Percentiles rank a stretch among this genome's conserved stretches.
Evolutionary conservation across 1,140 invertebrate genomes (phyloP).

Genomic region (Saccostrea echinata): DNA sequence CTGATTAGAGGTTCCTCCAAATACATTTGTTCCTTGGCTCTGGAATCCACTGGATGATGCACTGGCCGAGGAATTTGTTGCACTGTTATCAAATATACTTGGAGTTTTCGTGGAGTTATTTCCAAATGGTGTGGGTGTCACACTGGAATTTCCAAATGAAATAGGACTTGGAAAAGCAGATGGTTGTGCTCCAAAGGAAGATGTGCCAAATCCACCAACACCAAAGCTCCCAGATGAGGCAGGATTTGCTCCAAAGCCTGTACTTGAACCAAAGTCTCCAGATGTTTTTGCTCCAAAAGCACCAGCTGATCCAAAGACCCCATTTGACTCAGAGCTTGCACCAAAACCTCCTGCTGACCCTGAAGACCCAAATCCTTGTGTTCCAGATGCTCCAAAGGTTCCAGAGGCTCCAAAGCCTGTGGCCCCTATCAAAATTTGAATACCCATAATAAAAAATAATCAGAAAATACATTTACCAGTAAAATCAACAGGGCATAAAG

Average conservation of each 20-base stretch:
- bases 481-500: neutral
- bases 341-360: slow-evolving; percentile 16
- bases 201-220: neutral
- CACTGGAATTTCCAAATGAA: neutral
- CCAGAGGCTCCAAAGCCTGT: slow-evolving; percentile 15
- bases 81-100: too few relatives aligned
- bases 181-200: neutral
- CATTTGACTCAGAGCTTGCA: neutral
- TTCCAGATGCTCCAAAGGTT: slow-evolving; percentile 46
- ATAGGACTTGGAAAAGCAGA: neutral
- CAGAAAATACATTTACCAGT: neutral
- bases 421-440: neutral
- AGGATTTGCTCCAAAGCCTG: neutral
- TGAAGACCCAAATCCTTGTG: slow-evolving; percentile 20
- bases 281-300: slow-evolving; percentile 6
- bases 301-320: neutral
- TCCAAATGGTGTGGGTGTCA: slow-evolving; percentile 38
- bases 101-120: neutral
- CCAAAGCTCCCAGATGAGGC: neutral
- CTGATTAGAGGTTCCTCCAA: slow-evolving; percentile 25
- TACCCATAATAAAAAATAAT: neutral
- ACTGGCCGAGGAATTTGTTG: slow-evolving; percentile 23
- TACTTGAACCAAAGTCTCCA: neutral
- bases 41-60: slow-evolving; percentile 25
- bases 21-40: slow-evolving; percentile 11